phyloP scores from a whole-genome alignment of 2,113 vertebrate species.

The Cyanoliseus patagonus region DNA sequence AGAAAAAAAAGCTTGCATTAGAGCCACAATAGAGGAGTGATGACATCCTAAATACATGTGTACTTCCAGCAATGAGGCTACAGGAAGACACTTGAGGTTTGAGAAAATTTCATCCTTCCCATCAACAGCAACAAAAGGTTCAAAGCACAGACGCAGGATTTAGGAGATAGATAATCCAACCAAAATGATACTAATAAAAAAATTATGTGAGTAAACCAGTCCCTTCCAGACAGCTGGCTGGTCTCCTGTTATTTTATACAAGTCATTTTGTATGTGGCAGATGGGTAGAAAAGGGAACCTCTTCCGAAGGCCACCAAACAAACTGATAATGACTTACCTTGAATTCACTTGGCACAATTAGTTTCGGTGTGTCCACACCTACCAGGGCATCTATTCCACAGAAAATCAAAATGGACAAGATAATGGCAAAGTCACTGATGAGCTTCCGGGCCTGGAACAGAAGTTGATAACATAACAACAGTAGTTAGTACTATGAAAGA shows the following conservation, averaged over 20 bases:
- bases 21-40: fast-evolving
- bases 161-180: not conserved
- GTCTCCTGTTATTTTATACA: not conserved
- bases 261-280: not conserved
- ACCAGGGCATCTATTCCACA: constrained; percentile 91
- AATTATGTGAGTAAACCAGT: fast-evolving
- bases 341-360: constrained; percentile 97
- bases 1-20: not conserved
- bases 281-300: not conserved
- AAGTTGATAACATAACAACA: not conserved
- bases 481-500: not conserved
- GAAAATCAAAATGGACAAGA: constrained; percentile 95
- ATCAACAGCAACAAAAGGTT: not conserved
- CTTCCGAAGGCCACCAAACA: not conserved
- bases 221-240: not conserved
- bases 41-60: not conserved
- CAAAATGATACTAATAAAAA: not conserved
- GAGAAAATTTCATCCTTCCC: not conserved
- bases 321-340: constrained; percentile 79
- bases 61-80: not conserved
- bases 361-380: constrained; percentile 95
- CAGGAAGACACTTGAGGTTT: not conserved
- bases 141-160: not conserved
- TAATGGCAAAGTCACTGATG: constrained; percentile 98
- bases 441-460: constrained; percentile 90